Percentiles rank a stretch among this genome's conserved stretches.
Evolutionary conservation across 2,797 vertebrate species (phyloP).

Genomic region (Adrianichthys oophorus): DNA sequence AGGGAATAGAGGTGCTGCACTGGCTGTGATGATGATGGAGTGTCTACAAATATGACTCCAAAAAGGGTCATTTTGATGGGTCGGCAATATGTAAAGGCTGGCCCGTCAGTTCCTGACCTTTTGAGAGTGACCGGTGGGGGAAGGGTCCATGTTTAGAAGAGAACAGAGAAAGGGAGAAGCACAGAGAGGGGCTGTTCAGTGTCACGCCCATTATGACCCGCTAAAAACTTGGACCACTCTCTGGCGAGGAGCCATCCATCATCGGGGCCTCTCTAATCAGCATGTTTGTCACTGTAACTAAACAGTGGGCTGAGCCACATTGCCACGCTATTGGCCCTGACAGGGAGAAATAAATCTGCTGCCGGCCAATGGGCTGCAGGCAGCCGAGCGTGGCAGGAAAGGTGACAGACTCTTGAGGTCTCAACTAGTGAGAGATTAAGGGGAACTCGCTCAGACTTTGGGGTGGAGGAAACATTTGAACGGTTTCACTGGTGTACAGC

Average conservation of each 20-base stretch:
- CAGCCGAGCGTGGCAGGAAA: slow-evolving; percentile 77
- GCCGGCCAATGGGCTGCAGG: slow-evolving; percentile 80
- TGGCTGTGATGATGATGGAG: slow-evolving; percentile 80
- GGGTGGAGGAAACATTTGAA: slow-evolving; percentile 66
- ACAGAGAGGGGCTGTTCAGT: slow-evolving; percentile 77
- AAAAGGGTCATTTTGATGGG: slow-evolving; percentile 82
- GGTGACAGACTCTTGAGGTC: slow-evolving; percentile 76
- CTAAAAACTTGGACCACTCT: slow-evolving; percentile 87
- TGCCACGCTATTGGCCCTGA: slow-evolving; percentile 83
- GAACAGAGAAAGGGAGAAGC: slow-evolving; percentile 58
- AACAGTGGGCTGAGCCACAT: slow-evolving; percentile 78
- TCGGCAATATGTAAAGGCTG: slow-evolving; percentile 69
- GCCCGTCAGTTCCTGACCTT: slow-evolving; percentile 80
- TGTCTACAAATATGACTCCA: slow-evolving; percentile 83
- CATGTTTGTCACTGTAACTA: slow-evolving; percentile 88
- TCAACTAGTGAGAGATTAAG: slow-evolving; percentile 72
- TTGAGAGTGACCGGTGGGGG: slow-evolving; percentile 74
- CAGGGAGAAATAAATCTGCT: slow-evolving; percentile 86
- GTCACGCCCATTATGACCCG: slow-evolving; percentile 89
- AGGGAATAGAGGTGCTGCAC: slow-evolving; percentile 70
- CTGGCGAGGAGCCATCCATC: slow-evolving; percentile 86
- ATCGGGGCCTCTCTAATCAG: slow-evolving; percentile 83
- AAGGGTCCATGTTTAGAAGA: slow-evolving; percentile 65
- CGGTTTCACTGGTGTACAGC: slow-evolving; percentile 63
- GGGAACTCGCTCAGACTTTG: slow-evolving; percentile 61